Evolutionary conservation across 2,797 vertebrate species (phyloP), one percentile per base, ranked within the genome.

Genomic region (Huso huso): DNA sequence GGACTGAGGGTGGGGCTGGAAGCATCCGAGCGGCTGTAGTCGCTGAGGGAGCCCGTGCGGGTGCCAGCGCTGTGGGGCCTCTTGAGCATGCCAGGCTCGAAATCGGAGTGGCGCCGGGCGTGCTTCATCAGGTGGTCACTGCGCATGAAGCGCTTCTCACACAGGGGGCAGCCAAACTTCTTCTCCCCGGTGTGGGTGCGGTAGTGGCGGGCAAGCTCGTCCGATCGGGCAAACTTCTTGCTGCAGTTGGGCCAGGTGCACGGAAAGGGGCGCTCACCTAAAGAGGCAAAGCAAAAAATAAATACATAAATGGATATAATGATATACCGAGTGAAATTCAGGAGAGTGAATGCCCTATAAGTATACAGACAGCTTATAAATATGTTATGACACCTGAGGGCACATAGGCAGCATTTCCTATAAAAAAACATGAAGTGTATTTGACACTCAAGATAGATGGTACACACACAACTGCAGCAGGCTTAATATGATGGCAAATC

Each of bases 181-280:
- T 99, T 99, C 78, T 99, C 96, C 0, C 96, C 96, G 0, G 96
- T 99, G 89, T 99, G 96, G 48, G 96, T 99, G 84, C 96, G 95
- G 81, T 93, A 95, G 81, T 99, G 96, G 76, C 96, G 93, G 0
- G 96, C 95, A 79, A 99, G 88, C 90, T 99, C 96, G 0, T 99
- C 96, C 0, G 96, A 99, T 73, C 96, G 94, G 2, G 96, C 96
- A 0, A 99, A 99, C 86, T 97, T 98, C 92, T 98, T 99, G 88
- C 84, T 93, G 83, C 96, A 99, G 75, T 93, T 94, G 1, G 92
- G 91, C 96, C 96, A 99, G 77, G 81, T 95, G 80, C 96, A 99
- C 49, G 95, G 95, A 62, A 99, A 99, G 13, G 96, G 96, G 37
- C 93, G 82, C 74, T 99, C 96, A 77, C 96, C 96, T 99, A 79